These are phyloP conservation scores for Oceanites oceanicus DNA, from an alignment of 2,113 vertebrate species.

Conservation along the genomic window DNA sequence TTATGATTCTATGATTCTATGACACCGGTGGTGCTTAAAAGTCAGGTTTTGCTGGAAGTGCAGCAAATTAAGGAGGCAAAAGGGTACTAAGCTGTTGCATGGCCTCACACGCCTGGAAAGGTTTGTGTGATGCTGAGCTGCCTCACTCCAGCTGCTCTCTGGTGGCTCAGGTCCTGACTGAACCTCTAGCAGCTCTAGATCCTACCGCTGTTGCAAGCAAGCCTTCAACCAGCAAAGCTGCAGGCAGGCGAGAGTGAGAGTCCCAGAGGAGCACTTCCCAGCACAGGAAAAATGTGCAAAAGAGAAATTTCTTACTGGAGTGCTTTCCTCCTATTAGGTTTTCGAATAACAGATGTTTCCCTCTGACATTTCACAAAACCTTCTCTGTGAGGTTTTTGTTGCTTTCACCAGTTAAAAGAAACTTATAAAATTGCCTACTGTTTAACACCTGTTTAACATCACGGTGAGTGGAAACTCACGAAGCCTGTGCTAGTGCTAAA, in stretches of 20 bases:
- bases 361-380: slow-evolving; percentile 40
- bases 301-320: neutral
- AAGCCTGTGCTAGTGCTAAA: neutral
- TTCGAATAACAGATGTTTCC: slow-evolving; percentile 45
- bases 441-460: slow-evolving; percentile 53
- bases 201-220: neutral
- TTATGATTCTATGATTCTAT: no score
- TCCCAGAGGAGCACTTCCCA: neutral
- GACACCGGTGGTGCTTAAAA: neutral
- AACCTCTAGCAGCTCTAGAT: neutral
- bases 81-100: neutral
- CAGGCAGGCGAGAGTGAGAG: neutral
- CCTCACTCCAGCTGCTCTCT: neutral
- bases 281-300: neutral
- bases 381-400: slow-evolving; percentile 14
- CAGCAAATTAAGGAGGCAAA: neutral
- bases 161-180: neutral
- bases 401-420: slow-evolving; percentile 32
- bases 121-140: neutral
- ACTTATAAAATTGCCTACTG: slow-evolving; percentile 30
- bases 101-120: neutral
- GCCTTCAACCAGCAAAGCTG: neutral
- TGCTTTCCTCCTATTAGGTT: neutral
- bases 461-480: neutral
- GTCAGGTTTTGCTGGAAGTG: neutral